Evolutionary conservation across 2,888 invertebrate genomes (phyloP).

Genomic region (Smittia aterrima): DNA sequence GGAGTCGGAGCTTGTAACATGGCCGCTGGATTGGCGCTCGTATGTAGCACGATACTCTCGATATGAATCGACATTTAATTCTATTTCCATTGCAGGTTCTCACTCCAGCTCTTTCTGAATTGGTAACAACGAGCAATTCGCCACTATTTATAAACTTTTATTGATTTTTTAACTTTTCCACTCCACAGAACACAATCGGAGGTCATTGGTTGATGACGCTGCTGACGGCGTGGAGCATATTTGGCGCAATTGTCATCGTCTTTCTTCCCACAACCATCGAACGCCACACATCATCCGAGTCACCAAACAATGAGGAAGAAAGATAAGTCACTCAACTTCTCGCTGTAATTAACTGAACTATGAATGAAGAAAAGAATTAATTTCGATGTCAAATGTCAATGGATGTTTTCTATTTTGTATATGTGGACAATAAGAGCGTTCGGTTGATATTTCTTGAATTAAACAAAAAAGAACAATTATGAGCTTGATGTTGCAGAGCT

Average conservation of each 20-base stretch:
- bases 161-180: not conserved
- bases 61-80: not conserved
- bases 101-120: conserved; percentile 74
- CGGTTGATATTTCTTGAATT: too few species aligned
- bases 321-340: conserved; percentile 19
- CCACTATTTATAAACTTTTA: conserved; percentile 3
- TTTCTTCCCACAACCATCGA: conserved; percentile 72
- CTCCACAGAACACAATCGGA: conserved; percentile 62
- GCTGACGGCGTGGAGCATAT: conserved; percentile 65
- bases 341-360: not conserved
- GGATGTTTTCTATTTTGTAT: conserved; percentile 2
- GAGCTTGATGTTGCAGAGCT: too few species aligned
- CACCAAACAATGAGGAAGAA: conserved; percentile 10
- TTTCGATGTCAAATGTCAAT: not conserved
- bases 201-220: conserved; percentile 69
- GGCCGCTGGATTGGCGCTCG: conserved; percentile 69
- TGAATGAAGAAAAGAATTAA: not conserved
- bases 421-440: not conserved
- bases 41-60: not conserved
- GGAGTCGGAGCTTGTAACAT: conserved; percentile 75
- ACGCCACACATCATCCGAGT: conserved; percentile 42
- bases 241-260: conserved; percentile 70
- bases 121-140: conserved; percentile 56
- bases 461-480: too few species aligned
- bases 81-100: conserved; percentile 52